Evolutionary conservation across 2,113 vertebrate species (phyloP).

Genomic region (Sander vitreus): DNA sequence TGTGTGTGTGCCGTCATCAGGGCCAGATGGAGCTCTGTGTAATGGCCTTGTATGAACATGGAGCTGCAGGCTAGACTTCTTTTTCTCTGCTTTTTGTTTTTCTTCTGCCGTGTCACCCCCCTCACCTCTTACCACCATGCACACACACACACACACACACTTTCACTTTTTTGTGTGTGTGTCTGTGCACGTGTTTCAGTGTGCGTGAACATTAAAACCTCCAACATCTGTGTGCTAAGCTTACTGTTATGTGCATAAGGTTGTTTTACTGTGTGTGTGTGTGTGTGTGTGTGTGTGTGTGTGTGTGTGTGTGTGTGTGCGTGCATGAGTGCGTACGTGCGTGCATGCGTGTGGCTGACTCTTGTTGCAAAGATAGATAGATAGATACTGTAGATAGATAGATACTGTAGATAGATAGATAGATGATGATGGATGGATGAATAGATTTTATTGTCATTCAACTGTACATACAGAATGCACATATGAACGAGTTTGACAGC

Average conservation of each 20-base stretch:
- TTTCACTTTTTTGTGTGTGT: background rate
- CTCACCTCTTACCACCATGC: background rate
- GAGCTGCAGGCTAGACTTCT: constrained; percentile 6
- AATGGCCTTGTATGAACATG: constrained; percentile 51
- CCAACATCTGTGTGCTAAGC: background rate
- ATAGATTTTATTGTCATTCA: too few species aligned
- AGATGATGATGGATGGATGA: too few species aligned
- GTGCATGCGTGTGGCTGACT: background rate
- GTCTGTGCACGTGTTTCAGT: background rate
- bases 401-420: too few species aligned
- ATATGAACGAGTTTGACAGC: too few species aligned
- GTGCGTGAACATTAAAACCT: background rate
- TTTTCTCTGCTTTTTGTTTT: constrained; percentile 51
- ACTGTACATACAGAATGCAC: too few species aligned
- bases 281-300: background rate
- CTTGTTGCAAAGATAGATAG: too few species aligned
- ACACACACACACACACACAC: constrained; percentile 13
- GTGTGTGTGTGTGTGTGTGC: too few species aligned
- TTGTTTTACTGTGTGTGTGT: background rate
- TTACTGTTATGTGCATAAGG: background rate
- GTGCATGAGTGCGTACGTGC: too few species aligned
- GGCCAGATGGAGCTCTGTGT: constrained; percentile 40
- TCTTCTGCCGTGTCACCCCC: background rate
- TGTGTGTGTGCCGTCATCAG: constrained; percentile 28
- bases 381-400: too few species aligned